phyloP scores from a whole-genome alignment of 2,113 vertebrate species.

The Callospermophilus lateralis region DNA sequence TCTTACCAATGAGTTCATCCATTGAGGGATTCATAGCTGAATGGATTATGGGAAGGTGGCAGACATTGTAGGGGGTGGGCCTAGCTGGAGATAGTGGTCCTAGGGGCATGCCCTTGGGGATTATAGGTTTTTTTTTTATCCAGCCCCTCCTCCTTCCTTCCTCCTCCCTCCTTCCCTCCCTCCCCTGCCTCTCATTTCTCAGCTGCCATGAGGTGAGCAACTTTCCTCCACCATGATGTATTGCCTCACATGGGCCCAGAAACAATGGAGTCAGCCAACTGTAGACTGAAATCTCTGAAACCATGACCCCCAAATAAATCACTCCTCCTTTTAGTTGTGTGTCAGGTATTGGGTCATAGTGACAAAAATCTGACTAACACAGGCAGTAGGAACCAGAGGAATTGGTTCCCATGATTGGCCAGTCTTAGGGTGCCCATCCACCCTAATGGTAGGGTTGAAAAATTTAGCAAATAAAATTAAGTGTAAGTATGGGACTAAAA shows the following conservation, averaged over 20 bases:
- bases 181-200: no score
- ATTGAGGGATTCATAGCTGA: no score
- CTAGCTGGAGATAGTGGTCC: no score
- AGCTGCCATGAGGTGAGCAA: neutral
- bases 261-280: neutral
- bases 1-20: no score
- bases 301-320: neutral
- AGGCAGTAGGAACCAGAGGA: neutral
- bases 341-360: neutral
- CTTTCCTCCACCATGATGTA: neutral
- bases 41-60: no score
- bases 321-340: neutral
- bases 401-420: neutral
- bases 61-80: no score
- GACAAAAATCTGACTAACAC: neutral
- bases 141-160: neutral
- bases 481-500: neutral
- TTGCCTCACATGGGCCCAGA: neutral
- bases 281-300: no score
- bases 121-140: neutral
- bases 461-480: neutral
- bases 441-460: neutral
- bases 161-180: no score
- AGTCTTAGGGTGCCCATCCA: neutral
- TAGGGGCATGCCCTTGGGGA: no score